A percentile compares a stretch with the other conserved stretches of the same genome.
Conservation (phyloP, 1,140 invertebrate species). For the Propsilocerus akamusi region DNA sequence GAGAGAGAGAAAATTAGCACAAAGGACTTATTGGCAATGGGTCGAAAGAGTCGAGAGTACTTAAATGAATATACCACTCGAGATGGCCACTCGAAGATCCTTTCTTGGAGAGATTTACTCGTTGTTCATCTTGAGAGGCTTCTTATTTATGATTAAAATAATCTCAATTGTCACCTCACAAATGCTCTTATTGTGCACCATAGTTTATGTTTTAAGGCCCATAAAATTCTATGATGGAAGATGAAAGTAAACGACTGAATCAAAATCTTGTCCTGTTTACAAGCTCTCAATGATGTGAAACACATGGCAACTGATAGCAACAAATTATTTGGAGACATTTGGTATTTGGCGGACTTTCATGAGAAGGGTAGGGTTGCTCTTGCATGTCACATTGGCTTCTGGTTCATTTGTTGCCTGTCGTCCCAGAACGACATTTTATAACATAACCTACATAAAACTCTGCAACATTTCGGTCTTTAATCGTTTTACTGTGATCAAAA, state of each 20-base stretch:
- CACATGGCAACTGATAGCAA: neutral
- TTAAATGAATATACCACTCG: neutral
- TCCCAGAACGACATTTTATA: neutral
- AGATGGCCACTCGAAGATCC: neutral
- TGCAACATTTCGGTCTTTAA: neutral
- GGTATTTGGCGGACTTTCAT: neutral
- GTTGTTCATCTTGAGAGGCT: neutral
- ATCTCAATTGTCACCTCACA: neutral
- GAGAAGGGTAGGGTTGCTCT: neutral
- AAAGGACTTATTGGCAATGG: neutral
- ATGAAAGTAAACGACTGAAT: neutral
- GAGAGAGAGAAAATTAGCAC: neutral
- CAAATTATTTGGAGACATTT: neutral
- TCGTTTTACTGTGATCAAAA: neutral
- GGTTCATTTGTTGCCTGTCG: neutral
- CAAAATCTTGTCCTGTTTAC: neutral
- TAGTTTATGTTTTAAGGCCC: too few relatives aligned
- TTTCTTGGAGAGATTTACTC: neutral
- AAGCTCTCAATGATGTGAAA: neutral
- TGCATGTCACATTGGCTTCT: neutral
- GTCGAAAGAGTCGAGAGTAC: neutral
- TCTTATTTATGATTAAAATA: neutral
- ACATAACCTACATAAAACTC: neutral
- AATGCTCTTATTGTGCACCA: neutral
- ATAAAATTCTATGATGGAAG: neutral